These are phyloP conservation scores for Eurystomus gularis DNA, from an alignment of 2,113 vertebrate species.

Conservation along the genomic window DNA sequence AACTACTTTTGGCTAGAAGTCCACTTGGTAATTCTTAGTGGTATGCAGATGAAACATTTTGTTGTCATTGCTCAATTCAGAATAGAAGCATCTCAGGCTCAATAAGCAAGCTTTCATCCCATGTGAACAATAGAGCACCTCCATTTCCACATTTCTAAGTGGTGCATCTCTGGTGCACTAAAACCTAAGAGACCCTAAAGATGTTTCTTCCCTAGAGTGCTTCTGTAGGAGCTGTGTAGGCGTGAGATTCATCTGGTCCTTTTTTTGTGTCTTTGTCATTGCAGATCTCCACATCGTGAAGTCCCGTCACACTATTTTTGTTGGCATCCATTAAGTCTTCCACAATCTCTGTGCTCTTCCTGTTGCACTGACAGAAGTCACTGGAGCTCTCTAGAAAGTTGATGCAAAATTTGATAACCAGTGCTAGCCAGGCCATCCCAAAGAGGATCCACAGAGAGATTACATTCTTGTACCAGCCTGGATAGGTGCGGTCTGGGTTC, in stretches of 20 bases:
- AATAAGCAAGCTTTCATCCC: neutral
- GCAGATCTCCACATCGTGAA: neutral
- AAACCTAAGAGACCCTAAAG: neutral
- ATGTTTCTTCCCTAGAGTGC: neutral
- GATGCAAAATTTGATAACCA: constrained; percentile 87
- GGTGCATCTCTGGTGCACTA: neutral
- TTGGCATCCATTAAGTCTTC: constrained; percentile 38
- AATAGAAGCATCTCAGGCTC: neutral
- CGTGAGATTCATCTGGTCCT: neutral
- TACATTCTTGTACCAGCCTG: constrained; percentile 84
- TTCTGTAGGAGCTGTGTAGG: neutral
- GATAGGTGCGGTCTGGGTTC: constrained; percentile 81
- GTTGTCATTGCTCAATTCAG: neutral
- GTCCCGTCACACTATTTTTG: neutral
- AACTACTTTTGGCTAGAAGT: neutral
- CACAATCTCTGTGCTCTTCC: neutral
- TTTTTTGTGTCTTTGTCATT: constrained; percentile 18
- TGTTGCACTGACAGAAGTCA: constrained; percentile 29
- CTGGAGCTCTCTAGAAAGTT: constrained; percentile 80
- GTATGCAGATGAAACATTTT: neutral
- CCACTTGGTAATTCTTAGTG: neutral
- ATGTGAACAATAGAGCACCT: neutral
- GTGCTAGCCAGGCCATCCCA: constrained; percentile 90
- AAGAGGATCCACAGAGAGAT: constrained; percentile 92
- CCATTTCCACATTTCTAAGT: neutral